Evolutionary conservation across 2,797 vertebrate species (phyloP).

Genomic region (Chloroceryle amazona): DNA sequence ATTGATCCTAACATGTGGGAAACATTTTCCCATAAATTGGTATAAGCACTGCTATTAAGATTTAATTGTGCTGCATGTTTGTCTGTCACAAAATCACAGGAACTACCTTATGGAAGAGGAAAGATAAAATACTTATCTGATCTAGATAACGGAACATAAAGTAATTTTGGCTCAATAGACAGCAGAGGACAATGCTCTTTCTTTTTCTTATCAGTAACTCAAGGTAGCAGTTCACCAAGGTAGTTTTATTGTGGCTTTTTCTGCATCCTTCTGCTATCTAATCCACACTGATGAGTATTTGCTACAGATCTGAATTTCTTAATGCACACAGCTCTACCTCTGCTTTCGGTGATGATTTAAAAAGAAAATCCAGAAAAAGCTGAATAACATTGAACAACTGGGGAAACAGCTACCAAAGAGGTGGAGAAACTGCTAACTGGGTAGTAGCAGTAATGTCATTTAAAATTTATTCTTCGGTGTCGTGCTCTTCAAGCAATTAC

Average conservation of each 20-base stretch:
- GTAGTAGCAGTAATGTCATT: slow-evolving; percentile 13
- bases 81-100: slow-evolving; percentile 46
- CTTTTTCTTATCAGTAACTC: slow-evolving; percentile 47
- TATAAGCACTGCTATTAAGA: not conserved
- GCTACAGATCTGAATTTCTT: slow-evolving; percentile 10
- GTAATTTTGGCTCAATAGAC: slow-evolving; percentile 41
- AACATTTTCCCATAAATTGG: not conserved
- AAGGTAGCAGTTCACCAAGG: slow-evolving; percentile 8
- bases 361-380: not conserved
- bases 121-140: slow-evolving; percentile 62
- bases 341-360: not conserved
- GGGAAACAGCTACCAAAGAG: slow-evolving; percentile 3
- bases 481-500: not conserved
- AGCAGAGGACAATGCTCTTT: slow-evolving; percentile 44
- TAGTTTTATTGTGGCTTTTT: slow-evolving; percentile 7
- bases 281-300: not conserved
- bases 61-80: slow-evolving; percentile 25
- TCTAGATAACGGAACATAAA: slow-evolving; percentile 33
- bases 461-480: not conserved
- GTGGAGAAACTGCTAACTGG: not conserved
- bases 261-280: not conserved
- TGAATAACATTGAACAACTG: not conserved
- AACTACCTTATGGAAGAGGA: slow-evolving; percentile 30
- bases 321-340: not conserved
- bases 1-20: not conserved